Base-by-base conservation (phyloP, 2,888 invertebrate genomes). In the Metallyticus violacea region DNA sequence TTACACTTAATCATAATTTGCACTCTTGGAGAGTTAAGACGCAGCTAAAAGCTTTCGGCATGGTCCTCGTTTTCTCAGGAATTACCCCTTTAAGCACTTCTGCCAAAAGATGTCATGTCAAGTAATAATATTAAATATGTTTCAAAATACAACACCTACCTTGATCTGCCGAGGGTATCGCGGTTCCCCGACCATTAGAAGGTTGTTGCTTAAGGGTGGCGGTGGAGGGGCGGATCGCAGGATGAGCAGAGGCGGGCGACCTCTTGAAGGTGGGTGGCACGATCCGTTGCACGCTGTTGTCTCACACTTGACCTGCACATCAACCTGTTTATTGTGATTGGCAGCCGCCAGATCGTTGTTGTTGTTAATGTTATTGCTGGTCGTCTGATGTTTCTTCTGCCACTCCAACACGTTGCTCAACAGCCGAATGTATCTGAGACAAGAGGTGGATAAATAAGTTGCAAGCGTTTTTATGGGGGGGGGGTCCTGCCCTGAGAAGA, bases 371-470 rank as follows among this genome's bases (percentile, higher is more conserved):
- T 92, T 92, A 9, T 92, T 89, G 85, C 91, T 90, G 88, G 91
- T 91, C 81, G 89, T 89, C 85, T 92, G 90, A 88, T 92, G 92
- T 40, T 90, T 90, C 88, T 93, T 96, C 92, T 98, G 98, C 97
- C 97, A 99, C 90, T 98, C 97, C 15, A 99, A 91, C 0, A 99
- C 97, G 90, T 96, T 96, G 88, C 95, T 95, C 28, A 99, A 93
- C 0, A 99, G 93, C 84, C 96, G 95, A 88, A 99, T 99, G 91
- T 99, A 99, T 90, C 96, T 96, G 91, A 81, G 90, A 90, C 15
- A 40, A 40, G 2, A 40, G n/a, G n/a, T n/a, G n/a, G n/a, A n/a
- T n/a, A n/a, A n/a, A n/a, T n/a, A n/a, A n/a, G n/a, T n/a, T n/a
- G n/a, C n/a, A n/a, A n/a, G n/a, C n/a, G n/a, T n/a, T n/a, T n/a